Conservation (phyloP, 2,797 vertebrate species). For the Myripristis murdjan region DNA sequence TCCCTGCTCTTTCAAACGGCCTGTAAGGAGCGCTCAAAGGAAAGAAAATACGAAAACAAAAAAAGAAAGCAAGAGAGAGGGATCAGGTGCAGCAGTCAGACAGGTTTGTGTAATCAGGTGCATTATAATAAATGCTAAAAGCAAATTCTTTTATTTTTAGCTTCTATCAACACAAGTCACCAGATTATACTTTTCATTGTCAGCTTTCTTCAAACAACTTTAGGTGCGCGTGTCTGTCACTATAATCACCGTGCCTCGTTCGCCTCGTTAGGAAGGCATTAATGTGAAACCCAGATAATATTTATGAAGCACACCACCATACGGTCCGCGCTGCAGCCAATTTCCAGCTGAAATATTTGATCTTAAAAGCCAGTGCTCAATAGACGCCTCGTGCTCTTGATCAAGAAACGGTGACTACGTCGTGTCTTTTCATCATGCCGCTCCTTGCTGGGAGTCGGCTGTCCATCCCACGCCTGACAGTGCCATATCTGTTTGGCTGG, state of each 20-base stretch:
- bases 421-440: conserved; percentile 78
- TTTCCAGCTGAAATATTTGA: conserved; percentile 78
- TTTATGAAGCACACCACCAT: conserved; percentile 70
- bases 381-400: conserved; percentile 75
- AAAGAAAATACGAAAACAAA: conserved; percentile 87
- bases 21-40: conserved; percentile 87
- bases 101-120: conserved; percentile 74
- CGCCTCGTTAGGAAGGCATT: conserved; percentile 69
- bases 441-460: conserved; percentile 75
- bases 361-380: conserved; percentile 79
- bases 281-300: conserved; percentile 70
- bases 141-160: conserved; percentile 79
- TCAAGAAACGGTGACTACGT: conserved; percentile 71
- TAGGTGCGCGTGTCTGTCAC: conserved; percentile 65
- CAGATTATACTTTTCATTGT: conserved; percentile 75
- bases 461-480: conserved; percentile 80
- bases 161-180: conserved; percentile 71
- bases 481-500: conserved; percentile 74
- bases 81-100: conserved; percentile 89
- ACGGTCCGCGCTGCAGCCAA: conserved; percentile 70
- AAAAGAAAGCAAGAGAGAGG: conserved; percentile 84
- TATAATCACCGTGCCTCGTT: conserved; percentile 45
- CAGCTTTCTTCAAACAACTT: conserved; percentile 78
- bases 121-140: conserved; percentile 75
- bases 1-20: conserved; percentile 70